These are phyloP conservation scores for Octodonta nipae DNA, from an alignment of 2,888 invertebrate genomes.

Conservation along the genomic window DNA sequence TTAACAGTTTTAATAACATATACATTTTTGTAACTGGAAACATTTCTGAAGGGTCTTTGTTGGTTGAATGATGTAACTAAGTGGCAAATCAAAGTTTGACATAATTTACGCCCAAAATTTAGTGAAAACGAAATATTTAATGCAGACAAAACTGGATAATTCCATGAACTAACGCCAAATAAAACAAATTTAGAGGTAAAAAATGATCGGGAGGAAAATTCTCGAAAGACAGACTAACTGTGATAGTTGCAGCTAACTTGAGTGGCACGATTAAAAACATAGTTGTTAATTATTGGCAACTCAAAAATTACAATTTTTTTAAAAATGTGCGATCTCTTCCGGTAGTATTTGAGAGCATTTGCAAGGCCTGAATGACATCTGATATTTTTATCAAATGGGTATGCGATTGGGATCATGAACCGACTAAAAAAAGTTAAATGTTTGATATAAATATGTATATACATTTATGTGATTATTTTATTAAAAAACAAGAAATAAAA, in stretches of 20 bases:
- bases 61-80: neutral
- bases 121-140: neutral
- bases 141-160: neutral
- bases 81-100: neutral
- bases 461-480: no score
- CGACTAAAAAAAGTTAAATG: neutral
- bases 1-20: neutral
- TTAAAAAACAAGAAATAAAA: no score
- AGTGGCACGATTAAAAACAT: neutral
- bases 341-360: neutral
- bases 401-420: neutral
- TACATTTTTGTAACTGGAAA: neutral
- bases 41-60: neutral
- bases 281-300: neutral
- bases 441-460: no score
- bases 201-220: neutral
- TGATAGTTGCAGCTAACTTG: neutral
- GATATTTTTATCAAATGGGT: conserved; percentile 1
- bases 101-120: neutral
- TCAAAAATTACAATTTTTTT: neutral
- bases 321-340: neutral
- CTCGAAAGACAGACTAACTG: neutral
- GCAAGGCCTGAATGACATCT: neutral
- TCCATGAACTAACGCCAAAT: neutral
- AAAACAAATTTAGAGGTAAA: neutral